Evolutionary conservation across 37 sponge, comb jelly and placozoan genomes (phyloP).

Genomic region (Spongilla lacustris): DNA sequence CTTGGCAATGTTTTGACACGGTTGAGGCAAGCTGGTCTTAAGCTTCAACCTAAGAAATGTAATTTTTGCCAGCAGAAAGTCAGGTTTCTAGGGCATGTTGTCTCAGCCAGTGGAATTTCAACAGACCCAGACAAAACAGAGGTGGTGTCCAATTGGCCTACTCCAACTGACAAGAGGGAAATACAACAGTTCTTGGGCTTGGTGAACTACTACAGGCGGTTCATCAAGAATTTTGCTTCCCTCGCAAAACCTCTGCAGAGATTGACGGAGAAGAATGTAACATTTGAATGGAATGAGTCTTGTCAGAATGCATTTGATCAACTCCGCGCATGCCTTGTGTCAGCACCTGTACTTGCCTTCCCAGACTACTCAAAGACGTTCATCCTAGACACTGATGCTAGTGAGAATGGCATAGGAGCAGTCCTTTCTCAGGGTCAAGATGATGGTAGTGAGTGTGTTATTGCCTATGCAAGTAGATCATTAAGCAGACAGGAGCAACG

Average conservation of each 20-base stretch:
- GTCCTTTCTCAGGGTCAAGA: conserved; percentile 39
- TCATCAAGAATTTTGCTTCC: conserved; percentile 25
- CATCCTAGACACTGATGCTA: conserved; percentile 55
- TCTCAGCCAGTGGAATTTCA: conserved; percentile 39
- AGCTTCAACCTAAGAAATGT: conserved; percentile 50
- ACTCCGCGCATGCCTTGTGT: conserved; percentile 14
- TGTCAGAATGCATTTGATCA: conserved; percentile 38
- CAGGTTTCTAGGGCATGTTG: conserved; percentile 40
- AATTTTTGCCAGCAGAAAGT: conserved; percentile 5
- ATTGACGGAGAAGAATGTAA: conserved; percentile 20
- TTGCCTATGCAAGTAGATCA: conserved; percentile 11
- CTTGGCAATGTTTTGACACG: conserved; percentile 9
- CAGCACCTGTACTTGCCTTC: conserved; percentile 33
- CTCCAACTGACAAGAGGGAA: conserved; percentile 28
- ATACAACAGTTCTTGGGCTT: conserved; percentile 34
- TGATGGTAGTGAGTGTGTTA: conserved; percentile 33
- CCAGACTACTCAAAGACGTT: conserved; percentile 26
- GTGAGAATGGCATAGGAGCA: conserved; percentile 46
- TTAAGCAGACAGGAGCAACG: neutral
- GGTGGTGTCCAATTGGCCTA: conserved; percentile 25
- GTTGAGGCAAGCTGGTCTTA: conserved; percentile 30
- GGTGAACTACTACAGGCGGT: conserved; percentile 46
- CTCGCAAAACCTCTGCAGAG: conserved; percentile 41
- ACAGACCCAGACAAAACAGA: conserved; percentile 22
- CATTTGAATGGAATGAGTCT: conserved; percentile 25